These are phyloP conservation scores for Holotrichia oblita DNA, from an alignment of 1,140 invertebrate genomes.

Conservation along the genomic window DNA sequence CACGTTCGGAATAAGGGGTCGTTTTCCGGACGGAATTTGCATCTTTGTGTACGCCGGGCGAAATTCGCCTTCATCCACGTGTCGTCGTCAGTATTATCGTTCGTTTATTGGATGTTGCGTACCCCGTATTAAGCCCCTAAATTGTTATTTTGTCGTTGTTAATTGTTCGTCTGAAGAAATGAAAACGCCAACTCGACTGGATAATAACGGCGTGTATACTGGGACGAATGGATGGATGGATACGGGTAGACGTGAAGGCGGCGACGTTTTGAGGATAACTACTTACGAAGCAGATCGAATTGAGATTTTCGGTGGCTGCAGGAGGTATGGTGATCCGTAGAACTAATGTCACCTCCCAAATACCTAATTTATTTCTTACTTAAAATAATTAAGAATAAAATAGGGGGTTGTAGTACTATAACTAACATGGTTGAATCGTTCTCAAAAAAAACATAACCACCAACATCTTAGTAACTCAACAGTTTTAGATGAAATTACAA, in stretches of 20 bases:
- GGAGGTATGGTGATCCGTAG: no score
- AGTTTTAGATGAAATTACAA: no score
- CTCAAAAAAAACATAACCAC: no score
- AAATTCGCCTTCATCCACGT: slow-evolving; percentile 2
- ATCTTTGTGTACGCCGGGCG: not conserved
- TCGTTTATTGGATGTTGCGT: slow-evolving; percentile 32
- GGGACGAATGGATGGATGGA: not conserved
- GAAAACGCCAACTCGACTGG: slow-evolving; percentile 32
- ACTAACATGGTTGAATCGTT: no score
- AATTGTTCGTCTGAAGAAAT: slow-evolving; percentile 35
- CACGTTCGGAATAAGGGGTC: not conserved
- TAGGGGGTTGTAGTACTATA: no score
- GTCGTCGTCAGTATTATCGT: slow-evolving; percentile 19
- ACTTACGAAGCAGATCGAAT: not conserved
- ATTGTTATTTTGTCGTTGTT: slow-evolving; percentile 33
- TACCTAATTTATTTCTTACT: no score
- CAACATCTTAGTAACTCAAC: no score
- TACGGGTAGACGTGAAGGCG: not conserved
- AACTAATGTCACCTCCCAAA: no score
- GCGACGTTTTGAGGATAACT: not conserved
- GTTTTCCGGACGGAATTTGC: slow-evolving; percentile 26
- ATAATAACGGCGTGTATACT: not conserved
- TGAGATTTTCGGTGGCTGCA: slow-evolving; percentile 2
- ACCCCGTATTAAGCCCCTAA: slow-evolving; percentile 27
- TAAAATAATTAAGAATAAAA: no score